Evolutionary conservation across 2,797 vertebrate species (phyloP), one percentile per base, ranked within the genome.

Genomic region (Chloroceryle inda): DNA sequence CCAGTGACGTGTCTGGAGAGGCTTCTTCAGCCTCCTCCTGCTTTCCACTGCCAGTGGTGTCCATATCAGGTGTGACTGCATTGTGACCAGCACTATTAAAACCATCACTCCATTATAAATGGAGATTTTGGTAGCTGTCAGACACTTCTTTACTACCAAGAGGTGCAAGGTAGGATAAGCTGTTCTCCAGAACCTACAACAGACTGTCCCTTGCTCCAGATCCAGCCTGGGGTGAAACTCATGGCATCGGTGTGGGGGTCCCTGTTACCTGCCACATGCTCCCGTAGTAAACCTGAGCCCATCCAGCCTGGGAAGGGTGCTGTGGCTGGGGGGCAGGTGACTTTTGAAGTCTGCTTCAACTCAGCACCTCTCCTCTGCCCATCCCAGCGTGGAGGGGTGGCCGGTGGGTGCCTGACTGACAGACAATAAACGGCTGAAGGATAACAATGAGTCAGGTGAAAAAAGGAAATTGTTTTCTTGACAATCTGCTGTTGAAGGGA

Each of bases 391-490:
- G 37, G 77, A 73, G 66, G 8, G n/a, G 68, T 13, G 50, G 49
- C 35, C 21, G 8, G 37, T 8, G 2, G 47, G 49, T 5, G 3
- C 49, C 29, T 0, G 10, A 26, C 67, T 89, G 95, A 83, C 86
- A 96, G 92, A 94, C 82, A 84, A 90, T 6, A 82, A 84, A 95
- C 0, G 50, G 85, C 80, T 94, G 95, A 78, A 85, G 91, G 92
- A 90, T 93, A 94, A 97, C 94, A 94, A 84, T 67, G 94, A 93
- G 80, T 88, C 92, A 29, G n/a, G 76, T 72, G 68, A 24, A 88
- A 81, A 88, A 94, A 95, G 96, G 96, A 93, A 97, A 97, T 97
- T 80, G 94, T 93, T 92, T 95, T 95, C 91, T 94, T 87, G 92
- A 97, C 97, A 96, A 66, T 95, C 90, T 94, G 89, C 93, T 77